Evolutionary conservation across 2,113 vertebrate species (phyloP), one percentile per base, ranked within the genome.

Genomic region (Lophochroa leadbeateri): DNA sequence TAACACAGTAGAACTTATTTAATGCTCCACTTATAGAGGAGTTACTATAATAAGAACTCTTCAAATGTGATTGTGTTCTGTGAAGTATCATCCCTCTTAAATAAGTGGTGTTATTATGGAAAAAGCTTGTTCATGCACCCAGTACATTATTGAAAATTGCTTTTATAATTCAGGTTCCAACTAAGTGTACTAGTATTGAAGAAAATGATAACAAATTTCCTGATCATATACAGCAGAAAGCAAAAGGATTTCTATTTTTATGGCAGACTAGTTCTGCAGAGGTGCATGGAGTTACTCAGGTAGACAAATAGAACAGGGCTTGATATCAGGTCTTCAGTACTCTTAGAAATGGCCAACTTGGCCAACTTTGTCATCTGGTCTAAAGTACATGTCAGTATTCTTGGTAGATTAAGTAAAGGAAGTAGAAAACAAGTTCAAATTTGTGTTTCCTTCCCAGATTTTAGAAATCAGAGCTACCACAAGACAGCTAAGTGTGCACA

Each of bases 31-130:
- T 94, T 96, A 68, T 18, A 86, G 88, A 95, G 82, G 50, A 85
- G 77, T 96, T 92, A 23, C 93, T 96, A 41, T 95, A 95, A 94
- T 97, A 96, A 96, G 82, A 94, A 57, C 53, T 52, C 91, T 96
- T 97, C 92, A 83, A 76, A 94, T 57, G 94, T 64, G 91, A 91
- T 94, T 93, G 86, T 94, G 65, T 74, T 96, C 80, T 85, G 39
- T 93, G 91, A 96, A 95, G 82, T 94, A 95, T 97, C 92, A 70
- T 90, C 70, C 82, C 92, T 92, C 91, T 96, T 83, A 97, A 70
- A 92, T 86, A 92, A 92, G 91, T 72, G 79, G 74, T 92, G 88
- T 97, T 97, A 96, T 97, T 97, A 96, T 96, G 63, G 90, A 94
- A 92, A 88, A 95, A 79, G 53, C 81, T 88, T 97, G 84, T 95